Base-by-base conservation (phyloP, 2,797 vertebrate species). In the Cynopterus sphinx region DNA sequence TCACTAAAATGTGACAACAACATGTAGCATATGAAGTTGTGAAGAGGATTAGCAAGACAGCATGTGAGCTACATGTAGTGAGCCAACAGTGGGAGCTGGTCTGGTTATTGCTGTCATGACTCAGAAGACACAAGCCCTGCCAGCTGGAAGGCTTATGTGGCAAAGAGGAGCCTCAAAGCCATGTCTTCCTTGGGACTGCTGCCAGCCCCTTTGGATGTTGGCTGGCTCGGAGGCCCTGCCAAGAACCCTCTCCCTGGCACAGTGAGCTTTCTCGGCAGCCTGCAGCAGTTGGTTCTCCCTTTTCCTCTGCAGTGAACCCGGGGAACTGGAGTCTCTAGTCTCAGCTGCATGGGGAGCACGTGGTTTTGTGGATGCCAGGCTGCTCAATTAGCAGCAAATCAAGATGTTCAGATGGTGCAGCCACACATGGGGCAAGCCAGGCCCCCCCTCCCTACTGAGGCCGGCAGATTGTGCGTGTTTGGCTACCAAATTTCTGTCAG, bases 311-410 rank as follows among this genome's bases (percentile, higher is more conserved):
- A 55, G 68, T 13, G n/a, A 96, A 74, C 68, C 85, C 28, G 31
- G n/a, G 87, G 81, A 93, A 24, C 74, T 49, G 4, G 59, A 90
- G 61, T 74, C 90, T 73, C 94, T 67, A 33, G 78, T 90, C 94
- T 87, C 65, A 83, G 94, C 94, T 92, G 96, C 55, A 16, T 51
- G 39, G 5, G 8, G 61, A 43, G 90, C 96, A 83, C 49, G 6
- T 94, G 95, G 41, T 9, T 36, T 53, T 46, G 22, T 28, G 43
- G 24, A 49, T 94, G 90, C 96, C 61, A 90, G 57, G 95, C 92
- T 95, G 95, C 95, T 96, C 95, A 88, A 92, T 96, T 96, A 96
- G 94, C 87, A 89, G 70, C 90, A 92, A 95, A 96, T 96, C 97
- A 96, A 97, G 97, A 97, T 89, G 92, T 95, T 97, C 97, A 91